Evolutionary conservation across 2,888 invertebrate species (phyloP).

Genomic region (Tanytarsus gracilentus): DNA sequence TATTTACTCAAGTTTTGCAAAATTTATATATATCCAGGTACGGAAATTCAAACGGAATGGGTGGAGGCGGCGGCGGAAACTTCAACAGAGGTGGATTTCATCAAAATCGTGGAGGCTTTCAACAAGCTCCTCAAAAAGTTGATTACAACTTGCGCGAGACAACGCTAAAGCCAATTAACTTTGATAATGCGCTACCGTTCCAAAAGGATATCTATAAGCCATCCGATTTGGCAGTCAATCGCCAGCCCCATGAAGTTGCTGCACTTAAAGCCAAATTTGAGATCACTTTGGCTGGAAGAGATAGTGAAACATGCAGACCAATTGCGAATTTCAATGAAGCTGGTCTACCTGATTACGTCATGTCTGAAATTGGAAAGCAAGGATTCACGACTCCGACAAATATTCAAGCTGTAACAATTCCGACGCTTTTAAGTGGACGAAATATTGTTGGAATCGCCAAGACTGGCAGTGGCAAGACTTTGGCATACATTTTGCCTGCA

Average conservation of each 20-base stretch:
- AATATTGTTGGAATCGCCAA: constrained; percentile 95
- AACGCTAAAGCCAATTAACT: background rate
- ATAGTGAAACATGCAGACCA: constrained; percentile 49
- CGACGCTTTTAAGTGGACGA: constrained; percentile 82
- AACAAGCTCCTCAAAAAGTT: background rate
- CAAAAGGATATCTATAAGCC: constrained; percentile 91
- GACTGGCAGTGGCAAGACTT: constrained; percentile 85
- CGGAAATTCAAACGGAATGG: too few relatives aligned
- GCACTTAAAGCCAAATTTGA: constrained; percentile 69
- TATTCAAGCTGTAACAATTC: constrained; percentile 95
- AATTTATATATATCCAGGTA: too few relatives aligned
- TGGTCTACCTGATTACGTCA: constrained; percentile 74
- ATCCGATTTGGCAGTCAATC: constrained; percentile 59
- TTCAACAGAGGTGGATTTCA: too few relatives aligned
- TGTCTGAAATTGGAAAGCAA: constrained; percentile 66
- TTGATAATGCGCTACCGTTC: constrained; percentile 67
- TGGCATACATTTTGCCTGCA: constrained; percentile 88
- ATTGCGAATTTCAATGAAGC: constrained; percentile 85
- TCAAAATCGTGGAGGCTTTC: background rate
- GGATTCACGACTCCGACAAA: constrained; percentile 85
- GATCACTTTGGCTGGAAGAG: constrained; percentile 77
- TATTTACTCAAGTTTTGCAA: too few relatives aligned
- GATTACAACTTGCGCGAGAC: background rate
- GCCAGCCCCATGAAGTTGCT: constrained; percentile 61
- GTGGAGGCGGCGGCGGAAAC: too few relatives aligned